Evolutionary conservation across 2,113 vertebrate genomes (phyloP).

Genomic region (Corydoras maculifer): DNA sequence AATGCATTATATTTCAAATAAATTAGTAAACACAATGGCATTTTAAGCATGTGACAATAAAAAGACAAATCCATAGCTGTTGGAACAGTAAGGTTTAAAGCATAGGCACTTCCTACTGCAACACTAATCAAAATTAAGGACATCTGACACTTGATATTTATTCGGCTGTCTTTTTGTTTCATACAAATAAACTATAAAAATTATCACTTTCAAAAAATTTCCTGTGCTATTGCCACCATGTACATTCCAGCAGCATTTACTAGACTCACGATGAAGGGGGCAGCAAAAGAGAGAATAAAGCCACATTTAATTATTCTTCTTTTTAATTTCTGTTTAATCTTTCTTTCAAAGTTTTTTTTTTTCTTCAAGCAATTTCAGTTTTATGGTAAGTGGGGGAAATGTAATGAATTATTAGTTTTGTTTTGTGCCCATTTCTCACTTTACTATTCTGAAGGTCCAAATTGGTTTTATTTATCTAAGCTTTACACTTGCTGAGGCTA

Average conservation of each 20-base stretch:
- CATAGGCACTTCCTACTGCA: not conserved
- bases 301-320: conserved; percentile 53
- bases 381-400: conserved; percentile 37
- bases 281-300: conserved; percentile 50
- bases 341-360: conserved; percentile 4
- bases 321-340: conserved; percentile 8
- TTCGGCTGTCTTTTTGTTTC: conserved; percentile 21
- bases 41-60: conserved; percentile 19
- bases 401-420: conserved; percentile 51
- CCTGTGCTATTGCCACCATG: conserved; percentile 33
- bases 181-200: conserved; percentile 36
- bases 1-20: conserved; percentile 15
- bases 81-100: not conserved
- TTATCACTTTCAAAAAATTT: conserved; percentile 2
- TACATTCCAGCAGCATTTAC: conserved; percentile 48
- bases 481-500: conserved; percentile 5
- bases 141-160: not conserved
- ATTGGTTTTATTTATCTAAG: conserved; percentile 37
- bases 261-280: conserved; percentile 35
- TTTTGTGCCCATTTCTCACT: conserved; percentile 38
- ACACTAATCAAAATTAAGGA: not conserved
- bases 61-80: conserved; percentile 6
- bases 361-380: conserved; percentile 36
- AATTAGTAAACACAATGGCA: conserved; percentile 25
- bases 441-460: conserved; percentile 6